Base-by-base conservation (phyloP, 2,888 invertebrate species). In the Melieria omissa region DNA sequence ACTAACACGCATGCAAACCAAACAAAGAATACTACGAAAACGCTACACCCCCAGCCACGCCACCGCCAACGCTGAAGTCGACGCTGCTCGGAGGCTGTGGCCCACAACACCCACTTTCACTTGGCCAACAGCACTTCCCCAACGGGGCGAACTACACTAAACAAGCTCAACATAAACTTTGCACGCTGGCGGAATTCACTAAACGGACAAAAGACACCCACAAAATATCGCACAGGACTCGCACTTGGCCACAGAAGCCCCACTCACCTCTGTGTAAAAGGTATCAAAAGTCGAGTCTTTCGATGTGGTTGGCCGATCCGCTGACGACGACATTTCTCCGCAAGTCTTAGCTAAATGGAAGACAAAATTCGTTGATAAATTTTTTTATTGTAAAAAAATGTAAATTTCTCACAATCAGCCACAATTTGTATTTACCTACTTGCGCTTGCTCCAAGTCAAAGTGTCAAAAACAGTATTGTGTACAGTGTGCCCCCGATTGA, bases 241-340 rank as follows among this genome's bases (percentile, higher is more conserved):
- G n/a, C 52, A 52, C 10, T 52, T 52, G n/a, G 12, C 10, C 52
- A 52, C 52, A 5, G 7, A 5, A 4, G 52, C 14, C n/a, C 6
- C 52, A 87, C 88, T 88, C 90, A 94, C 95, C 91, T 95, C 95
- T 8, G 92, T 89, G 84, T 95, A 95, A 87, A 95, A 95, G 79
- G 92, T 93, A 80, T 94, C 92, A 84, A 95, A 95, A n/a, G 92
- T 92, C 14, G 92, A 92, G 80, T 92, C 92, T 82, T 91, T 92
- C 74, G 87, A 86, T 69, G 86, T 85, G 61, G 85, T 80, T 5
- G 87, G 86, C 65, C 79, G 76, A 60, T 85, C 84, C 57, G 78
- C 79, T 44, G 75, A 65, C 29, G 77, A 77, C 65, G 81, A 77
- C 85, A 84, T 84, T 72, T 68, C 70, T n/a, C 29, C 3, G 29